phyloP scores from a whole-genome alignment of 2,888 invertebrate genomes.

The Noctua comes region DNA sequence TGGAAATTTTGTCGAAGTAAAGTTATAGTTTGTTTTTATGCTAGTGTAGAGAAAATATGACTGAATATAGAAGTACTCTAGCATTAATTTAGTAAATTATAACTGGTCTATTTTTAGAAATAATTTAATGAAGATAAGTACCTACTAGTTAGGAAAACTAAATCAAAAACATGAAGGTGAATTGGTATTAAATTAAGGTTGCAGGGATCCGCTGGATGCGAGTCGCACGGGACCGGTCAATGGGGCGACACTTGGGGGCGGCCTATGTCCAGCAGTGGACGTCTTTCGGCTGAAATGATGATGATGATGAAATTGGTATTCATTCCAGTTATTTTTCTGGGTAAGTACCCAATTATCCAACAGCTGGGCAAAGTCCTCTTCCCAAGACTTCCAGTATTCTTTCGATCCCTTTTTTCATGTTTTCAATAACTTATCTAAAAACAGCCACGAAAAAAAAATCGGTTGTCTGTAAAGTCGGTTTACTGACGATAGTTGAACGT shows the following conservation, averaged over 20 bases:
- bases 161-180: not conserved
- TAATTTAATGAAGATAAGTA: not conserved
- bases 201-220: too few species aligned
- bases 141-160: not conserved
- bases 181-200: too few species aligned
- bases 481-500: too few species aligned
- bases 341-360: not conserved
- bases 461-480: too few species aligned
- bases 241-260: too few species aligned
- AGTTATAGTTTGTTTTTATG: constrained; percentile 8
- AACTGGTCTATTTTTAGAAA: not conserved
- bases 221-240: too few species aligned
- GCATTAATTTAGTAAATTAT: not conserved
- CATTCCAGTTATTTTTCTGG: not conserved
- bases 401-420: not conserved
- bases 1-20: constrained; percentile 9
- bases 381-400: not conserved
- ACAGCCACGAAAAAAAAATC: accelerated
- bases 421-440: not conserved
- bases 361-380: not conserved
- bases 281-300: too few species aligned
- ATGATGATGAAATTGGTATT: not conserved
- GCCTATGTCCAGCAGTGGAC: too few species aligned
- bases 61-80: not conserved
- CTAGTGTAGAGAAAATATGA: not conserved